A percentile compares a stretch with the other conserved stretches of the same genome.
These are phyloP conservation scores for Tolypeutes matacus DNA, from an alignment of 2,797 vertebrate genomes.

Conservation along the genomic window DNA sequence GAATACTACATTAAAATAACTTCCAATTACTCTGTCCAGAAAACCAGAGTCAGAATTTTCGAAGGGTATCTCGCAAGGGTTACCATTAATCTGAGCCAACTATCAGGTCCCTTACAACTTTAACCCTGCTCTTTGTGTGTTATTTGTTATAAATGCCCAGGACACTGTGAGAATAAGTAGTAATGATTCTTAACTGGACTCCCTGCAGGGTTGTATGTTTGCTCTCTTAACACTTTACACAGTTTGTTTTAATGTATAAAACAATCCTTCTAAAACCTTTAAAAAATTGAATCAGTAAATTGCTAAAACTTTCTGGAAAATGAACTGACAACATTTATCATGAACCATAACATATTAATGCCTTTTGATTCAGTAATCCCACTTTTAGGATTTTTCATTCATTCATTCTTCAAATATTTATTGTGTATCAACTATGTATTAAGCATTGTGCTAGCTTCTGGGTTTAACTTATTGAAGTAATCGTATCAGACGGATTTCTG, in stretches of 20 bases:
- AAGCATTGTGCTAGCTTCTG: background rate
- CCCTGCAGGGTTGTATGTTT: accelerated
- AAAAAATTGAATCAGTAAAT: background rate
- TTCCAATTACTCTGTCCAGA: background rate
- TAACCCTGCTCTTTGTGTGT: background rate
- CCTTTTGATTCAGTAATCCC: background rate
- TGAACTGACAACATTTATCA: background rate
- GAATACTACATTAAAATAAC: conserved; percentile 21
- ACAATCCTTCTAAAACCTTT: background rate
- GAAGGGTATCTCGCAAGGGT: background rate
- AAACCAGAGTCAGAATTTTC: background rate
- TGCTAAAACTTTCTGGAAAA: background rate
- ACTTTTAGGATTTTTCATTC: background rate
- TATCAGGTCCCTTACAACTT: background rate
- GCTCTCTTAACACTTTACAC: background rate
- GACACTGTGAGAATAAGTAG: background rate
- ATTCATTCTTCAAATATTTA: conserved; percentile 19
- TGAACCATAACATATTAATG: background rate
- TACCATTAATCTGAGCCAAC: background rate
- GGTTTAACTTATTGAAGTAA: background rate
- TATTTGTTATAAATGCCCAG: background rate
- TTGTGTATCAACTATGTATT: background rate
- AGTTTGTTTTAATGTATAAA: background rate
- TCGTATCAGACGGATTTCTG: background rate
- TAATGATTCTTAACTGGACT: background rate